Evolutionary conservation across 2,797 vertebrate genomes (phyloP).

Genomic region (Valencia hispanica): DNA sequence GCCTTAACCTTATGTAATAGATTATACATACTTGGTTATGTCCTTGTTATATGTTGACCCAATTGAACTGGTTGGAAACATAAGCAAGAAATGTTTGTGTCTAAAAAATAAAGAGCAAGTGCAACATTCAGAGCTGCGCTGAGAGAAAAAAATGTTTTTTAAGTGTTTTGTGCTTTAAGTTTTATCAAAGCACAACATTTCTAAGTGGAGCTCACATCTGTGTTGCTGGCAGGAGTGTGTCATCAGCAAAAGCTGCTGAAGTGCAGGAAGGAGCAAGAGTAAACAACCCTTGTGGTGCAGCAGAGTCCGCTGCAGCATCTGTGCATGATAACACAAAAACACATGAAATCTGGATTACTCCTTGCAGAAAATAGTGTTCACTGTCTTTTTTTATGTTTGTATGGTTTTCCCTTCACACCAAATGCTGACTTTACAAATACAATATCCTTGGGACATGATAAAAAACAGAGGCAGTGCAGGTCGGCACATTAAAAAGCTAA

Average conservation of each 20-base stretch:
- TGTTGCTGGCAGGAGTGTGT: conserved; percentile 15
- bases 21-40: conserved; percentile 1
- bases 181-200: conserved; percentile 9
- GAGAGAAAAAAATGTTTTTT: conserved; percentile 19
- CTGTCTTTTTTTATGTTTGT: conserved; percentile 11
- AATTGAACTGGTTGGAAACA: not conserved
- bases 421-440: conserved; percentile 29
- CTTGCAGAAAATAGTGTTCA: not conserved
- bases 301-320: conserved; percentile 19
- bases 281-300: conserved; percentile 20
- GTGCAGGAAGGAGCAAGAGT: not conserved
- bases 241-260: conserved; percentile 18
- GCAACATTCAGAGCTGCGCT: conserved; percentile 7
- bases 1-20: conserved; percentile 11
- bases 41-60: not conserved
- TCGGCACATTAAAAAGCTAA: conserved; percentile 23
- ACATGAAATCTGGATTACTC: conserved; percentile 30
- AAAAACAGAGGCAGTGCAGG: conserved; percentile 29
- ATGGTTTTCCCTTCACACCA: conserved; percentile 10
- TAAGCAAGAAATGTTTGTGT: conserved; percentile 4
- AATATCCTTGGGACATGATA: conserved; percentile 31
- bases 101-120: conserved; percentile 3
- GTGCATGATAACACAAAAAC: conserved; percentile 19
- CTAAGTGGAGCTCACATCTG: conserved; percentile 14
- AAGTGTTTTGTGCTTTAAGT: not conserved